These are phyloP conservation scores for Sarcophaga carnaria DNA, from an alignment of 2,888 invertebrate genomes.

Conservation along the genomic window DNA sequence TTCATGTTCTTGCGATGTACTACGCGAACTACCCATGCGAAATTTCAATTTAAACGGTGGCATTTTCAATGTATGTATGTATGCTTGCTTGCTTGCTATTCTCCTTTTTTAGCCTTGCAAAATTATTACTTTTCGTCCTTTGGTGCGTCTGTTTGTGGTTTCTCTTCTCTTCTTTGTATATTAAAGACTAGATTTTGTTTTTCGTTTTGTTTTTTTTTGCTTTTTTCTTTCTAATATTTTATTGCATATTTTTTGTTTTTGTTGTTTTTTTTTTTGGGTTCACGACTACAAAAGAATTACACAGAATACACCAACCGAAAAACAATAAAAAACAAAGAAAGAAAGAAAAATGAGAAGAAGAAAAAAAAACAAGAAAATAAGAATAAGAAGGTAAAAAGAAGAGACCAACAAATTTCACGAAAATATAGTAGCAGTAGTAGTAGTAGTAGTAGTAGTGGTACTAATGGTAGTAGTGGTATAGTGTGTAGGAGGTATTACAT, in stretches of 20 bases:
- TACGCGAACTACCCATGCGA: constrained; percentile 82
- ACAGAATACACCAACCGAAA: constrained; percentile 62
- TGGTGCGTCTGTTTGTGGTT: background rate
- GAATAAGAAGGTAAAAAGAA: constrained; percentile 56
- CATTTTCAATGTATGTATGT: constrained; percentile 72
- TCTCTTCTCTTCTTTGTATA: constrained; percentile 54
- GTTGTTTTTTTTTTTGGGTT: constrained; percentile 45
- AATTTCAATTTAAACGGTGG: constrained; percentile 82
- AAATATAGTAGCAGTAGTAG: no score
- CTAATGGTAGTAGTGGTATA: no score
- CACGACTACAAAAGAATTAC: constrained; percentile 64
- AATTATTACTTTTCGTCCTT: background rate
- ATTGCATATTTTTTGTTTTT: constrained; percentile 20
- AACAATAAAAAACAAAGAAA: constrained; percentile 19
- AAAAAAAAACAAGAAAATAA: constrained; percentile 40
- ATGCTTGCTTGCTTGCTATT: no score
- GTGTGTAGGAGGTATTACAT: background rate
- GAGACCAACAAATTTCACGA: constrained; percentile 12
- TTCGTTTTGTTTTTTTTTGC: background rate
- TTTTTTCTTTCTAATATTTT: constrained; percentile 27
- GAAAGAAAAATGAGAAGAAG: constrained; percentile 14
- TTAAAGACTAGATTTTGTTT: constrained; percentile 49
- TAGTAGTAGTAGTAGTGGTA: no score
- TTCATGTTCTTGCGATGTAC: constrained; percentile 81
- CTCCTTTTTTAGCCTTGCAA: no score